phyloP scores from a whole-genome alignment of 23 tunicate species.

The Botrylloides violaceus region DNA sequence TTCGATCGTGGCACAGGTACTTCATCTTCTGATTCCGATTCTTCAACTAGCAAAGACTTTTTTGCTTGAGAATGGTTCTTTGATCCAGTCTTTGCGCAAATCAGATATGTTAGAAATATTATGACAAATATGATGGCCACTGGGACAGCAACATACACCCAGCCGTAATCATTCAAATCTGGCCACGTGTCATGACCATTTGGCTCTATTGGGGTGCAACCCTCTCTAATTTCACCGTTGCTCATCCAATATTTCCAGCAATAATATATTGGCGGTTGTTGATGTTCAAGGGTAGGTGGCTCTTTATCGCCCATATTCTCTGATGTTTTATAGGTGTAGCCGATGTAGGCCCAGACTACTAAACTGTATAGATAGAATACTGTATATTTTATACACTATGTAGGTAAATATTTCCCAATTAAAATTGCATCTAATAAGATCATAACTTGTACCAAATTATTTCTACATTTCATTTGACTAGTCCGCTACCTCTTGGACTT shows the following conservation, averaged over 20 bases:
- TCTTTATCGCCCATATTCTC: conserved; percentile 4
- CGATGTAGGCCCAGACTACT: too few species aligned
- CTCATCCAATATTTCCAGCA: conserved; percentile 28
- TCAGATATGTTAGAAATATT: conserved; percentile 6
- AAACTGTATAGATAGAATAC: too few species aligned
- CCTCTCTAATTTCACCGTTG: conserved; percentile 20
- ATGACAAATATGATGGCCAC: conserved; percentile 6
- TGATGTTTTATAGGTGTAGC: too few species aligned
- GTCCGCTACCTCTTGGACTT: too few species aligned
- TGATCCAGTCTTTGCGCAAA: conserved; percentile 12
- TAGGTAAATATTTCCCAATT: too few species aligned
- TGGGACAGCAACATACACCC: conserved; percentile 16
- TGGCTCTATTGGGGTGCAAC: conserved; percentile 25
- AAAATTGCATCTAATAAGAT: too few species aligned
- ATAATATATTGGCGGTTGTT: conserved; percentile 17
- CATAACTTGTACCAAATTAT: too few species aligned
- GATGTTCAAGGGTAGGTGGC: conserved; percentile 4
- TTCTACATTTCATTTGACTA: too few species aligned
- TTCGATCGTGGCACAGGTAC: not conserved
- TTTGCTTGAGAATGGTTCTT: not conserved
- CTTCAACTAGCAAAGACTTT: conserved; percentile 6
- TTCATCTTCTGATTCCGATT: conserved; percentile 19
- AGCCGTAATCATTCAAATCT: conserved; percentile 18
- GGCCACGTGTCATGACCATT: conserved; percentile 14
- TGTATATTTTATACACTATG: too few species aligned